Conservation (phyloP, 2,113 vertebrate genomes). For the Castor canadensis region DNA sequence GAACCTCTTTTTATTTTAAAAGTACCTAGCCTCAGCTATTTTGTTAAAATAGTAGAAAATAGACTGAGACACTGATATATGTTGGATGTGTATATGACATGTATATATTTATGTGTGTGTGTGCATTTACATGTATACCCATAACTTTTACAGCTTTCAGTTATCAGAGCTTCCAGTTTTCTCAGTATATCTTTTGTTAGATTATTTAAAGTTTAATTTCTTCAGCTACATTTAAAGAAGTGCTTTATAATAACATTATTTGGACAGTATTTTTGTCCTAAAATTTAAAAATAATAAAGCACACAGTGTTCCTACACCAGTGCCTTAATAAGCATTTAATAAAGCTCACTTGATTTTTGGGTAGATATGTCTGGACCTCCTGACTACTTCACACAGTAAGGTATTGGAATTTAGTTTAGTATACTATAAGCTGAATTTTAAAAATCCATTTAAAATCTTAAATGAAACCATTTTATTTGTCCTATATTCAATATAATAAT, state of each 20-base stretch:
- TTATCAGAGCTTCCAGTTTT: neutral
- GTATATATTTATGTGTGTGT: too few relatives aligned
- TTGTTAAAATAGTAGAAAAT: too few relatives aligned
- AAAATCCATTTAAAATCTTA: neutral
- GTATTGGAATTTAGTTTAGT: neutral
- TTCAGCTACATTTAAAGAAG: neutral
- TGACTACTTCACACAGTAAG: neutral
- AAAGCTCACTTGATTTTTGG: neutral
- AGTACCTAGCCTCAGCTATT: neutral
- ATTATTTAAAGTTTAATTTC: neutral
- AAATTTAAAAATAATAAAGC: neutral
- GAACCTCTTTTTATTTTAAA: too few relatives aligned
- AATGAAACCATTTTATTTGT: neutral
- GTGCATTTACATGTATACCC: too few relatives aligned
- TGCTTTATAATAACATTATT: neutral
- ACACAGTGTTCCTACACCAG: neutral
- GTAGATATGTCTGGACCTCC: neutral
- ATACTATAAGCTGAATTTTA: neutral
- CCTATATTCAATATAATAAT: neutral
- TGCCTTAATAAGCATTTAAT: neutral
- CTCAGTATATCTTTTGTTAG: neutral
- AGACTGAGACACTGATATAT: too few relatives aligned
- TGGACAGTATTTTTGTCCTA: neutral
- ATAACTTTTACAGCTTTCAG: neutral
- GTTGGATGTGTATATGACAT: too few relatives aligned